Base-by-base conservation (phyloP, 2,888 invertebrate species). In the Hypsopygia costalis region DNA sequence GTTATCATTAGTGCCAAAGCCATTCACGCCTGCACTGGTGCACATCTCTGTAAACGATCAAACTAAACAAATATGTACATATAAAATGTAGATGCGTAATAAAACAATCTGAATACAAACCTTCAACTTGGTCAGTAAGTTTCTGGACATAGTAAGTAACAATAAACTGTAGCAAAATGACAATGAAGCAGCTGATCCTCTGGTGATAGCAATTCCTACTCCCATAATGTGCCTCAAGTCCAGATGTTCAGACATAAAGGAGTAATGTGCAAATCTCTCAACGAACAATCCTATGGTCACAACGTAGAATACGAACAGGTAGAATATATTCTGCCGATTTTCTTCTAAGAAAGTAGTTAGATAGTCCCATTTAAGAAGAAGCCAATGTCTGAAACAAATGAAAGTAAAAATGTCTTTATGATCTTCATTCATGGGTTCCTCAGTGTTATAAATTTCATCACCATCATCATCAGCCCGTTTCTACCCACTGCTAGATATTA, bases 171-270 rank as follows among this genome's bases (percentile, higher is more conserved):
- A 98, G 80, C 97, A 97, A 80, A 98, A 98, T 0, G 98, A 98
- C 5, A 98, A 75, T 0, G 98, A 95, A 0, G 97, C 98, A 0
- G 98, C 98, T 0, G 98, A 96, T 10, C 98, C 98, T 72, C 98
- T 90, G 0, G 98, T 98, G 54, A 98, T 96, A 5, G 98, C 98
- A 36, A 98, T 98, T 0, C 98, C 98, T 1, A 97, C 97, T 1
- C 98, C 98, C 98, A 98, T 98, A 31, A 98, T 98, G 66, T 98
- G 97, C 1, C 98, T 90, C 54, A 98, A 81, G 77, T 98, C 98
- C 12, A 97, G 94, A 77, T 98, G 98, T 68, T 98, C 98, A 0
- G 97, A 94, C 95, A 98, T 96, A 75, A 98, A 98, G 0, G 97
- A 97, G 71, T 98, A 98, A 86, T 97, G 97, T 41, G 98, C 97